Evolutionary conservation across 2,888 invertebrate species (phyloP).

Genomic region (Apamea epomidion): DNA sequence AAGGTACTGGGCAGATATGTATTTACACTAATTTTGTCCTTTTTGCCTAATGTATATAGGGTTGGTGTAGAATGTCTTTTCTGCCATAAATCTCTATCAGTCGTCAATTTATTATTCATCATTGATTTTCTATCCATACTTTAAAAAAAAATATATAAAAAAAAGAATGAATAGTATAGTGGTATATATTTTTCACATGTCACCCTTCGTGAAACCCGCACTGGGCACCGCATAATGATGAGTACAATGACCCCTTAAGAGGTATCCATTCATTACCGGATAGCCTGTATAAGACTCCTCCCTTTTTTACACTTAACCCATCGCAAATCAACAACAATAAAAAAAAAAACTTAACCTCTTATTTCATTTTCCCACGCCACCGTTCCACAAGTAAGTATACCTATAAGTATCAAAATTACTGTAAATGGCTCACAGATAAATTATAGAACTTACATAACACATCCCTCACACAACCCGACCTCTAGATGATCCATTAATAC

Average conservation of each 20-base stretch:
- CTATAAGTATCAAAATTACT: not conserved
- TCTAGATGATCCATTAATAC: constrained; percentile 40
- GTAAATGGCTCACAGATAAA: not conserved
- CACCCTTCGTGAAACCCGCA: not conserved
- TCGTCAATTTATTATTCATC: not conserved
- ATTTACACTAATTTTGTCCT: not conserved
- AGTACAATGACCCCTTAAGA: too few relatives aligned
- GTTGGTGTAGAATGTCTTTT: not conserved
- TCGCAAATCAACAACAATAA: not conserved
- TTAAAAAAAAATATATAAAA: too few relatives aligned
- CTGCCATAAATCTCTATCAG: not conserved
- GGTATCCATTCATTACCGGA: too few relatives aligned
- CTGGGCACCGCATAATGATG: too few relatives aligned
- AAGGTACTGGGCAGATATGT: not conserved
- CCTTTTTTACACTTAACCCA: too few relatives aligned
- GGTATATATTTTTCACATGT: not conserved
- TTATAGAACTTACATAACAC: not conserved
- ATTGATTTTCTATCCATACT: not conserved
- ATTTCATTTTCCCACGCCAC: not conserved
- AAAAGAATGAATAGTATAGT: too few relatives aligned
- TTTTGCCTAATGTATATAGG: not conserved
- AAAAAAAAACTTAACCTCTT: not conserved
- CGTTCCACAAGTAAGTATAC: not conserved
- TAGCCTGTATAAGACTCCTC: too few relatives aligned
- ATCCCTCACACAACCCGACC: not conserved